Conservation (phyloP, 2,888 invertebrate genomes). For the Sturmia bella region DNA sequence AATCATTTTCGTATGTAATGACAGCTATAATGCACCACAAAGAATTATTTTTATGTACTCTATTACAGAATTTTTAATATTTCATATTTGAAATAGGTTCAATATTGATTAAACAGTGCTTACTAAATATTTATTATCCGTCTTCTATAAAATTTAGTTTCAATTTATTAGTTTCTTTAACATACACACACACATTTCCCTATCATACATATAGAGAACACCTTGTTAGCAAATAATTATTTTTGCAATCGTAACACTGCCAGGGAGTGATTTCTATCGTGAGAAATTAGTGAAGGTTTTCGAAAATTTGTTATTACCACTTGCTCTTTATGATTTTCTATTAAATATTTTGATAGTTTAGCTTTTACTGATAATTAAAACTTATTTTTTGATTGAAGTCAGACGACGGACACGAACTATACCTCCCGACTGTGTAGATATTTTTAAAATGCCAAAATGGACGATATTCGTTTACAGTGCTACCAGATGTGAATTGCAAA, state of each 20-base stretch:
- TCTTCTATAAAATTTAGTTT: constrained; percentile 23
- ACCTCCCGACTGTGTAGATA: constrained; percentile 76
- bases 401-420: constrained; percentile 68
- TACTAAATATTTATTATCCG: constrained; percentile 35
- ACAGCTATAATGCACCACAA: constrained; percentile 63
- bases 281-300: constrained; percentile 1
- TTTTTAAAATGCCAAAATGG: constrained; percentile 75
- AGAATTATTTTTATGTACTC: constrained; percentile 54
- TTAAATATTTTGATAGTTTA: constrained; percentile 38
- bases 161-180: constrained; percentile 27
- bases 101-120: constrained; percentile 26
- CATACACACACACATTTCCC: constrained; percentile 39
- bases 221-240: constrained; percentile 42
- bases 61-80: constrained; percentile 46
- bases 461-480: constrained; percentile 43
- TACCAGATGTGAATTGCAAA: background rate
- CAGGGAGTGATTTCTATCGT: constrained; percentile 38
- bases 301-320: constrained; percentile 32
- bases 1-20: constrained; percentile 59
- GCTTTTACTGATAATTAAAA: constrained; percentile 22
- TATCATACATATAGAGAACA: constrained; percentile 37
- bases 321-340: constrained; percentile 8
- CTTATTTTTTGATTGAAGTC: constrained; percentile 2
- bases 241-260: constrained; percentile 33
- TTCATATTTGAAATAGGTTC: constrained; percentile 33